Percentiles rank a stretch among this genome's conserved stretches.
phyloP scores from a whole-genome alignment of 2,113 vertebrate species.

The Porphyrio hochstetteri region DNA sequence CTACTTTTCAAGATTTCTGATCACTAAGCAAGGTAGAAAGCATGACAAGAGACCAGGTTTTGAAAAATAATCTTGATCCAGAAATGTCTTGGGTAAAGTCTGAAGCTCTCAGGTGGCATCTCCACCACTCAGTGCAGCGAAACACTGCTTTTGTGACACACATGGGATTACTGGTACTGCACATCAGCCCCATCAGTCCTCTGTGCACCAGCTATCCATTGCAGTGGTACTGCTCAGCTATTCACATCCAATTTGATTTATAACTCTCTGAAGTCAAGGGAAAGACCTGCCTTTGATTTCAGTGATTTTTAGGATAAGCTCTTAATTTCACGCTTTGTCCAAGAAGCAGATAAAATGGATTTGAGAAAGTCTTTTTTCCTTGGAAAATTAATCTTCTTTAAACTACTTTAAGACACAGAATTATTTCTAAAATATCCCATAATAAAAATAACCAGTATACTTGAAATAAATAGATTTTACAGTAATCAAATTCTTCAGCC shows the following conservation, averaged over 20 bases:
- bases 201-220: neutral
- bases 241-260: neutral
- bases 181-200: neutral
- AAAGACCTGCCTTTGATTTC: neutral
- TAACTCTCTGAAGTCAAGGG: neutral
- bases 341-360: neutral
- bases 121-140: neutral
- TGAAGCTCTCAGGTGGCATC: neutral
- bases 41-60: neutral
- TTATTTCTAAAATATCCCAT: neutral
- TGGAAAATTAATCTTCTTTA: neutral
- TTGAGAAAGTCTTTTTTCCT: neutral
- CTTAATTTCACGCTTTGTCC: neutral
- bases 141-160: neutral
- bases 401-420: neutral
- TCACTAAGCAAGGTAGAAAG: neutral
- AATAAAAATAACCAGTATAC: neutral
- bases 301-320: neutral
- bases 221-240: neutral
- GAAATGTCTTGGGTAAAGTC: neutral
- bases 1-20: neutral
- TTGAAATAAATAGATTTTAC: neutral
- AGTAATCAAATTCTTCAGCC: neutral
- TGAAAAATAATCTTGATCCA: neutral
- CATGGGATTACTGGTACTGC: neutral